Percentiles rank a stretch among this genome's conserved stretches.
phyloP scores from a whole-genome alignment of 2,113 vertebrate species.

The Menura novaehollandiae region DNA sequence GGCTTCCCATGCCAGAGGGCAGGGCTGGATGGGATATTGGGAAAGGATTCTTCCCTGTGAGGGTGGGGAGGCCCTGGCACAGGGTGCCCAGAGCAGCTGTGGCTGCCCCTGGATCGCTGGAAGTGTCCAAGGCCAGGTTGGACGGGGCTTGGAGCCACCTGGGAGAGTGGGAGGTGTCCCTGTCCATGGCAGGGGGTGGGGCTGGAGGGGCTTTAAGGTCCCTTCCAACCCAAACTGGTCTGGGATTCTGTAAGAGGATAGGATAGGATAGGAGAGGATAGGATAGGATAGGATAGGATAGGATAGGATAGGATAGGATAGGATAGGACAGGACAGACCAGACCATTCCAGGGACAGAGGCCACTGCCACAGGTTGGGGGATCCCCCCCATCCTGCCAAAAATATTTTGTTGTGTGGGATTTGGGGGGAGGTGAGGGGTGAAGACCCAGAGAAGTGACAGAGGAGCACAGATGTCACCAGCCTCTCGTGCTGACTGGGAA shows the following conservation, averaged over 20 bases:
- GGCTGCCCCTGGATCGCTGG: background rate
- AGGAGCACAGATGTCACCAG: too few species aligned
- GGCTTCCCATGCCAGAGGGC: background rate
- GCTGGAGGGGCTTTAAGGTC: accelerated
- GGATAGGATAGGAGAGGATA: too few species aligned
- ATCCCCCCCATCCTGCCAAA: background rate
- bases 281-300: too few species aligned
- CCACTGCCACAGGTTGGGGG: background rate
- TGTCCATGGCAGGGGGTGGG: background rate
- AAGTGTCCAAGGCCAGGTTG: accelerated
- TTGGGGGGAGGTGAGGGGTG: background rate
- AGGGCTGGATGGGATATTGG: background rate
- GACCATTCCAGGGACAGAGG: background rate
- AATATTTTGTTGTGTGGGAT: accelerated
- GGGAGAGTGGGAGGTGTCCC: background rate
- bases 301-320: too few species aligned
- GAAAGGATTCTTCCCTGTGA: background rate
- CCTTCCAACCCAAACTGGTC: too few species aligned
- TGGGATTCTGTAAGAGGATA: background rate
- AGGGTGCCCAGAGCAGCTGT: background rate
- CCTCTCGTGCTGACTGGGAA: background rate
- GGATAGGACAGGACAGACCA: background rate
- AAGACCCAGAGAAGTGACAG: background rate
- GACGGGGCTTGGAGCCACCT: background rate
- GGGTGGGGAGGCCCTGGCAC: background rate